Percentiles rank a stretch among this genome's conserved stretches.
phyloP scores from a whole-genome alignment of 1,140 invertebrate genomes.

The Lucilia sericata region DNA sequence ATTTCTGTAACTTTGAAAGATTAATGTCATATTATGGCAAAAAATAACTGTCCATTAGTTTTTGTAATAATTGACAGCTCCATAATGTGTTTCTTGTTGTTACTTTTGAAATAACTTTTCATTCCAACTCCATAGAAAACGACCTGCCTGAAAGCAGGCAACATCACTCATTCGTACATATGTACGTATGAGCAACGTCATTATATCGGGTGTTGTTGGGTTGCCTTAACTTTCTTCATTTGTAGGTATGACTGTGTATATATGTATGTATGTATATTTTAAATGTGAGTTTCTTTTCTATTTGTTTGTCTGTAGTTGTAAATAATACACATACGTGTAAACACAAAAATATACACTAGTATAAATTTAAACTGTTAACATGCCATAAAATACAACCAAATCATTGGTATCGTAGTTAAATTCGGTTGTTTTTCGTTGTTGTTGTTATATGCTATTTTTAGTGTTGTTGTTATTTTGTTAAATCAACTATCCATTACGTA shows the following conservation, averaged over 20 bases:
- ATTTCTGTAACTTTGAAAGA: too few species aligned
- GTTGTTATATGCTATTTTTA: neutral
- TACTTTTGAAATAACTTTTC: too few species aligned
- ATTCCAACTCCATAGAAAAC: too few species aligned
- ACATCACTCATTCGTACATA: neutral
- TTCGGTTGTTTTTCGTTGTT: neutral
- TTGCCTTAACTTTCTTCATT: neutral
- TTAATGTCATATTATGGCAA: too few species aligned
- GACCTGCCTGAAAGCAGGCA: neutral
- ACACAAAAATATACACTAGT: neutral
- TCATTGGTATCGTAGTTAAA: neutral
- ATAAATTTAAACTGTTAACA: neutral
- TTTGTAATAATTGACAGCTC: too few species aligned
- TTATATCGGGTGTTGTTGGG: neutral
- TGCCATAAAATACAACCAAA: neutral
- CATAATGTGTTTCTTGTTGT: too few species aligned
- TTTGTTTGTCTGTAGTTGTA: neutral
- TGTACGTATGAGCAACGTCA: constrained; percentile 23
- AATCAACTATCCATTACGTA: neutral
- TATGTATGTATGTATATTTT: neutral
- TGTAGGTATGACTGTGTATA: neutral
- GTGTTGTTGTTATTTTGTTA: neutral
- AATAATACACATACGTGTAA: neutral
- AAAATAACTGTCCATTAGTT: too few species aligned
- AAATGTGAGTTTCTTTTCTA: too few species aligned